phyloP scores from a whole-genome alignment of 1,140 invertebrate genomes.

The Ceratitis capitata region DNA sequence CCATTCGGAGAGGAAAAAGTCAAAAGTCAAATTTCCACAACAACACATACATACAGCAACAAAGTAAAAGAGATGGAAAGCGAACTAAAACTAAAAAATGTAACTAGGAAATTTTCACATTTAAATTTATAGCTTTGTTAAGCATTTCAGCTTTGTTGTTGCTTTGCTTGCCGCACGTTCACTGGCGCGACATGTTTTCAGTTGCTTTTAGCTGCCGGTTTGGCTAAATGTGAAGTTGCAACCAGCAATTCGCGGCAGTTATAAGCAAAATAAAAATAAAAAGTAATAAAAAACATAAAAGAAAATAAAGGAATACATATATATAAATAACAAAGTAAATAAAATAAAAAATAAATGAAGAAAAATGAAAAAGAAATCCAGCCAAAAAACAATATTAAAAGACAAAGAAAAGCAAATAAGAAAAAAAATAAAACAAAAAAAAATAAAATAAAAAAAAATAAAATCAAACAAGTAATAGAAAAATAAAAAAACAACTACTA shows the following conservation, averaged over 20 bases:
- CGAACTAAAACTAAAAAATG: neutral
- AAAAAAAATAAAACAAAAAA: neutral
- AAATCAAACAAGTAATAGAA: neutral
- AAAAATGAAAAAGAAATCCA: neutral
- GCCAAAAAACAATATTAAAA: neutral
- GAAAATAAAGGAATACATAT: neutral
- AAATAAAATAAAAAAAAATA: neutral
- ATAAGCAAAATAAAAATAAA: neutral
- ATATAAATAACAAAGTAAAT: too few relatives aligned
- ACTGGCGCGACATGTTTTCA: neutral
- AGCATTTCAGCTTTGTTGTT: neutral
- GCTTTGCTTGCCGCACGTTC: neutral
- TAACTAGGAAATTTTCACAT: constrained; percentile 29
- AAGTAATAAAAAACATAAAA: neutral
- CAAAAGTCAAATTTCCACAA: neutral
- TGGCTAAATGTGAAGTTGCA: neutral
- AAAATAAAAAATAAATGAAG: too few relatives aligned
- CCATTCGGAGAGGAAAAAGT: neutral
- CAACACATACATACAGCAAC: neutral
- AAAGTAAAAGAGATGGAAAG: neutral
- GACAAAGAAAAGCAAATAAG: neutral
- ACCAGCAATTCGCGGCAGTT: neutral
- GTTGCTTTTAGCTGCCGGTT: neutral
- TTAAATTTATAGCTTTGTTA: constrained; percentile 29
- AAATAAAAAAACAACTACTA: too few relatives aligned